Evolutionary conservation across 2,113 vertebrate genomes (phyloP).

Genomic region (Heterotis niloticus): DNA sequence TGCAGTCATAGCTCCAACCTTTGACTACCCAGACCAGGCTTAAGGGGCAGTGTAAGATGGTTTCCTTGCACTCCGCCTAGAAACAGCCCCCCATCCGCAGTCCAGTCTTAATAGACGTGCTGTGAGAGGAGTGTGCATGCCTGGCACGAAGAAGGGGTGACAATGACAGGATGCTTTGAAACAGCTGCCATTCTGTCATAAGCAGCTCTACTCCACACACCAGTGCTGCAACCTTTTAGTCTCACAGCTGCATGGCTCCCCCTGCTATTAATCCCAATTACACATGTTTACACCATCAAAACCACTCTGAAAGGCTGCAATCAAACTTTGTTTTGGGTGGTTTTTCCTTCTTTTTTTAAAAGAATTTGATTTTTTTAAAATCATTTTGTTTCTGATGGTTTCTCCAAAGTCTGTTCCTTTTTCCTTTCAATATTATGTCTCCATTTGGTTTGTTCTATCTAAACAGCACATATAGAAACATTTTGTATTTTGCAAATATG

Average conservation of each 20-base stretch:
- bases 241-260: conserved; percentile 11
- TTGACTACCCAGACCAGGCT: too few species aligned
- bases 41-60: not conserved
- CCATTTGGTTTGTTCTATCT: not conserved
- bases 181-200: conserved; percentile 16
- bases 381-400: not conserved
- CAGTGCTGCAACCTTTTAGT: not conserved
- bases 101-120: conserved; percentile 2
- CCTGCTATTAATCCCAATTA: conserved; percentile 29
- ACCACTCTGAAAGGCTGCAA: not conserved
- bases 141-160: not conserved
- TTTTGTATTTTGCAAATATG: not conserved
- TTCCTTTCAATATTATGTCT: not conserved
- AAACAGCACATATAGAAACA: not conserved
- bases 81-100: not conserved
- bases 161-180: not conserved
- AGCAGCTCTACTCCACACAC: not conserved
- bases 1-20: not conserved
- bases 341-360: conserved; percentile 13
- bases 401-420: not conserved
- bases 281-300: conserved; percentile 15
- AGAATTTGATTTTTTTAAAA: conserved; percentile 7
- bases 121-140: not conserved
- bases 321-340: conserved; percentile 20
- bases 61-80: not conserved